A percentile compares a stretch with the other conserved stretches of the same genome.
Conservation (phyloP, 2,113 vertebrate species). For the Proterorhinus semilunaris region DNA sequence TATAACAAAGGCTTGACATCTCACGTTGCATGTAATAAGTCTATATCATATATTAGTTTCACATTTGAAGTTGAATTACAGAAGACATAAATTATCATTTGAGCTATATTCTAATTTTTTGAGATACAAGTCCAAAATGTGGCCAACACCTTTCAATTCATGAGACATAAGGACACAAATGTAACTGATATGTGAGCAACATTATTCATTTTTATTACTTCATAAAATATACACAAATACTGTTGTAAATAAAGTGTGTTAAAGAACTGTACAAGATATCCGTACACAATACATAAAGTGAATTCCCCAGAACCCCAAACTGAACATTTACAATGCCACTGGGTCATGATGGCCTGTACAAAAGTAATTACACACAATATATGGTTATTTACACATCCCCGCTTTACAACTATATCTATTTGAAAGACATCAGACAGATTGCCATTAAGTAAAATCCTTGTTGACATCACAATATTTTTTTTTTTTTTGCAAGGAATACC, state of each 20-base stretch:
- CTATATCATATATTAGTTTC: too few relatives aligned
- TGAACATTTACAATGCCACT: constrained; percentile 61
- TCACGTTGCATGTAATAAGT: too few relatives aligned
- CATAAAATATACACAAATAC: constrained; percentile 86
- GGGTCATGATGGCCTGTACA: constrained; percentile 65
- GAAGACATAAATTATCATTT: too few relatives aligned
- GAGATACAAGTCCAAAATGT: too few relatives aligned
- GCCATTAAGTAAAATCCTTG: constrained; percentile 41
- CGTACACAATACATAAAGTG: constrained; percentile 78
- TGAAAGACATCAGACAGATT: constrained; percentile 58
- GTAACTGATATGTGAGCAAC: constrained; percentile 41
- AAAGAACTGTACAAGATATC: constrained; percentile 84
- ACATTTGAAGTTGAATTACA: too few relatives aligned
- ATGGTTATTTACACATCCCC: constrained; percentile 62
- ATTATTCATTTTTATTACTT: constrained; percentile 78
- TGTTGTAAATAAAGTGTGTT: constrained; percentile 83
- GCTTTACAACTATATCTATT: constrained; percentile 42
- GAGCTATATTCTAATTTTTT: too few relatives aligned
- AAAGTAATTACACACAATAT: constrained; percentile 54
- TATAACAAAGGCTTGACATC: too few relatives aligned
- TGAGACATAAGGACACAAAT: background rate
- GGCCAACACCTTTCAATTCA: background rate
- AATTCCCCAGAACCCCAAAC: constrained; percentile 46
- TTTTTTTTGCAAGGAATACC: constrained; percentile 39
- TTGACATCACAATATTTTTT: constrained; percentile 32